Evolutionary conservation across 2,113 vertebrate genomes (phyloP), one percentile per base, ranked within the genome.

Genomic region (Amia ocellicauda): DNA sequence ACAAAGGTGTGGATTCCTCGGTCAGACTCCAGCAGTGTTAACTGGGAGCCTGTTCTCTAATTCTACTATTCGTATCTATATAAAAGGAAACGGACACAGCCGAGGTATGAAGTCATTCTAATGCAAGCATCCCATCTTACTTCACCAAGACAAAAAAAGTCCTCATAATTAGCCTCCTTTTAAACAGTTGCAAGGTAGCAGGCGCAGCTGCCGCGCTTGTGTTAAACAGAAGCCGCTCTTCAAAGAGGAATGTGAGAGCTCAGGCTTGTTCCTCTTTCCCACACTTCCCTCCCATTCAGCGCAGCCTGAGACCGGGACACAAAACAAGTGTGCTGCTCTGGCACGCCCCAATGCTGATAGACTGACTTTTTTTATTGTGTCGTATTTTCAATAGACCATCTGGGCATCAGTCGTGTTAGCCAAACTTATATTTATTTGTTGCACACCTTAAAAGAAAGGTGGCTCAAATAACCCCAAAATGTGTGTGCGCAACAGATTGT

Each of bases 351-450:
- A 61, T 74, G 64, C 60, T 68, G 76, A 81, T 75, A 78, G 69
- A 66, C 51, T 31, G 51, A 31, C 56, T 52, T 71, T 62, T 72
- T 51, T 78, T 83, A 83, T 92, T 92, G 90, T 93, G 76, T 80
- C 72, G 72, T 1, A 8, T 63, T 79, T 84, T 90, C 87, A 77
- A 86, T 86, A 81, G 88, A 80, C 90, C 91, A 92, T 92, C 90
- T 92, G 91, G 89, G 89, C 84, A 74, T 77, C 85, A 76, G 31
- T 4, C 45, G 58, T 62, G 13, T 31, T 31, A 71, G 51, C 67
- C 70, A 59, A 54, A 47, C 31, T 63, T 41, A 22, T 61, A 9
- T 52, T 62, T 19, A 50, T 29, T 31, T 28, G 52, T 52, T 47
- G 60, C 58, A 61, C 74, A 78, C 78, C 77, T 78, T 52, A 29